phyloP scores from a whole-genome alignment of 2,797 vertebrate species.

The Enteromius trimaculatus region DNA sequence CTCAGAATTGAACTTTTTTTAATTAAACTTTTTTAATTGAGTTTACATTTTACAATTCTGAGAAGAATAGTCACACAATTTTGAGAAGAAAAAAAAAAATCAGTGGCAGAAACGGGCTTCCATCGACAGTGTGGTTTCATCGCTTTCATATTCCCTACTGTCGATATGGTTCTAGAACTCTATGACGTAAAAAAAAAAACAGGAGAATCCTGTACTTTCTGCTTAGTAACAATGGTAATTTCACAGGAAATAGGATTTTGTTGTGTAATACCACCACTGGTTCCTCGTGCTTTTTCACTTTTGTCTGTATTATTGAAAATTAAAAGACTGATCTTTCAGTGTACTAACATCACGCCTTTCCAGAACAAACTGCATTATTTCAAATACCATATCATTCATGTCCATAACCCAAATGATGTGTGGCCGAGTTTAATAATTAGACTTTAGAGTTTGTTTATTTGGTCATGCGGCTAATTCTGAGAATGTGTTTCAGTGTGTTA shows the following conservation, averaged over 20 bases:
- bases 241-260: neutral
- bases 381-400: neutral
- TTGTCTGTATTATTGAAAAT: neutral
- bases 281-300: neutral
- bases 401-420: neutral
- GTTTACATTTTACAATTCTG: too few relatives aligned
- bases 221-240: neutral
- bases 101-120: too few relatives aligned
- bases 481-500: neutral
- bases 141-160: neutral
- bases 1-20: too few relatives aligned
- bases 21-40: too few relatives aligned
- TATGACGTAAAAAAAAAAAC: neutral
- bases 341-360: neutral
- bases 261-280: too few relatives aligned
- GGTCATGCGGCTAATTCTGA: slow-evolving; percentile 1
- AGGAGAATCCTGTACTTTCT: neutral
- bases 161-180: neutral
- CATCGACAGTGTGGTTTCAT: neutral
- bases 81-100: too few relatives aligned
- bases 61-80: too few relatives aligned
- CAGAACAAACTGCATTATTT: neutral
- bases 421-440: neutral
- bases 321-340: neutral
- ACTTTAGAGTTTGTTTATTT: neutral